Percentiles rank a stretch among this genome's conserved stretches.
phyloP scores from a whole-genome alignment of 2,888 invertebrate species.

The Lamproptera curius region DNA sequence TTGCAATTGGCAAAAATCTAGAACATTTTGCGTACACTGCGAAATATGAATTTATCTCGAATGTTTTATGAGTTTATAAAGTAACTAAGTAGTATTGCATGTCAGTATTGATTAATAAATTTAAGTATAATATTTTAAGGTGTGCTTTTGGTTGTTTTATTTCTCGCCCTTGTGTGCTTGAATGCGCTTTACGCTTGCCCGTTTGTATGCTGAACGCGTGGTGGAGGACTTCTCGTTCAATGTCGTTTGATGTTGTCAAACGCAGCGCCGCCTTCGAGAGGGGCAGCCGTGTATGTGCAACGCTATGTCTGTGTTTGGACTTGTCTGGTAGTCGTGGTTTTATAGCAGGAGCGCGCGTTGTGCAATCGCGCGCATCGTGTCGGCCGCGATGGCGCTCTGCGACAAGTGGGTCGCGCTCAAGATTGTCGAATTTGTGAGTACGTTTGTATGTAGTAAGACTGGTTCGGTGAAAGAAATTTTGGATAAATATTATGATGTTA shows the following conservation, averaged over 20 bases:
- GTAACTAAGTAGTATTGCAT: slow-evolving; percentile 55
- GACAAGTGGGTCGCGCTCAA: slow-evolving; percentile 77
- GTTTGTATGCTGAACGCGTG: background rate
- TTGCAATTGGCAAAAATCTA: slow-evolving; percentile 52
- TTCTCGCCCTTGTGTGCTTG: slow-evolving; percentile 29
- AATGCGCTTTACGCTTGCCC: slow-evolving; percentile 17
- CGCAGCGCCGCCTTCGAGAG: slow-evolving; percentile 48
- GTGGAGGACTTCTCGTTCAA: slow-evolving; percentile 45
- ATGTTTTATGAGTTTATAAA: slow-evolving; percentile 65
- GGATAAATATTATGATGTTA: too few species aligned
- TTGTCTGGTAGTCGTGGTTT: slow-evolving; percentile 17
- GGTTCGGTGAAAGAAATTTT: too few species aligned
- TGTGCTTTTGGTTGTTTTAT: slow-evolving; percentile 53
- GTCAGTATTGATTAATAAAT: slow-evolving; percentile 73
- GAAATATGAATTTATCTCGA: slow-evolving; percentile 67
- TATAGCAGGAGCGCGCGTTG: slow-evolving; percentile 22
- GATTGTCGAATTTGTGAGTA: slow-evolving; percentile 74
- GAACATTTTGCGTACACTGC: slow-evolving; percentile 55
- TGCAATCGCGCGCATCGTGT: slow-evolving; percentile 30
- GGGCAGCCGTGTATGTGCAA: slow-evolving; percentile 45
- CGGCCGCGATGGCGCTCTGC: slow-evolving; percentile 60
- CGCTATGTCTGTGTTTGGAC: slow-evolving; percentile 19
- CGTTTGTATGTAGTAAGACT: too few species aligned
- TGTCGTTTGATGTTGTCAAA: slow-evolving; percentile 54
- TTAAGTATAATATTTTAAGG: slow-evolving; percentile 72